A percentile compares a stretch with the other conserved stretches of the same genome.
Conservation (phyloP, 1,140 invertebrate genomes). For the Colletes gigas region DNA sequence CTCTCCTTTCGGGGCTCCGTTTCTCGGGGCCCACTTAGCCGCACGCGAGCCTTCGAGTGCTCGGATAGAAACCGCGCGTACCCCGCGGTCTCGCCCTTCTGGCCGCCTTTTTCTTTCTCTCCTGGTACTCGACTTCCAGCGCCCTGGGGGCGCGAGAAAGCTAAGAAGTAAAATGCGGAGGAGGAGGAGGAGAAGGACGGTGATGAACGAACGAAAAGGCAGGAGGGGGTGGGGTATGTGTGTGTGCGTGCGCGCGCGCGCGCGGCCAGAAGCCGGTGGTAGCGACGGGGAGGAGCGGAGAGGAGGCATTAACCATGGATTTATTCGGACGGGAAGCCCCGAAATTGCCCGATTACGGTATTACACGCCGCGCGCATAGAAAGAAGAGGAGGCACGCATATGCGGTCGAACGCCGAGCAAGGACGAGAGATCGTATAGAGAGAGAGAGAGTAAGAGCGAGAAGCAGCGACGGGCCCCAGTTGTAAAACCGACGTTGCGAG, state of each 20-base stretch:
- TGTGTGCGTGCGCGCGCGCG: neutral
- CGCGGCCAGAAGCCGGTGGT: neutral
- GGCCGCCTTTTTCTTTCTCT: slow-evolving; percentile 27
- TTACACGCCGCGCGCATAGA: slow-evolving; percentile 69
- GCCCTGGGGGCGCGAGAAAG: slow-evolving; percentile 42
- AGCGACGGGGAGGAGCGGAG: slow-evolving; percentile 23
- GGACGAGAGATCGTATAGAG: neutral
- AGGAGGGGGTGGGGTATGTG: neutral
- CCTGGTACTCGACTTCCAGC: slow-evolving; percentile 31
- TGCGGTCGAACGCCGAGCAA: neutral
- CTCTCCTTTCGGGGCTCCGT: slow-evolving; percentile 69
- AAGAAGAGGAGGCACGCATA: slow-evolving; percentile 38
- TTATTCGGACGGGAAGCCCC: slow-evolving; percentile 75
- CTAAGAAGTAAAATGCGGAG: slow-evolving; percentile 11
- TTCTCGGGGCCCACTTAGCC: slow-evolving; percentile 75
- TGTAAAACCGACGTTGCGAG: slow-evolving; percentile 74
- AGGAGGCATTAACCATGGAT: slow-evolving; percentile 77
- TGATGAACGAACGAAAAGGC: neutral
- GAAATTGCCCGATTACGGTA: slow-evolving; percentile 80
- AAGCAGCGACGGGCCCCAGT: slow-evolving; percentile 60
- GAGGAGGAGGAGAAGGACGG: slow-evolving; percentile 14
- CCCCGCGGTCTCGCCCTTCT: slow-evolving; percentile 5
- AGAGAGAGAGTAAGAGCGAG: neutral
- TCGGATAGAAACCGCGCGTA: slow-evolving; percentile 54
- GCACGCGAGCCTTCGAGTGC: slow-evolving; percentile 76